Evolutionary conservation across 2,888 invertebrate genomes (phyloP).

Genomic region (Troides helena): DNA sequence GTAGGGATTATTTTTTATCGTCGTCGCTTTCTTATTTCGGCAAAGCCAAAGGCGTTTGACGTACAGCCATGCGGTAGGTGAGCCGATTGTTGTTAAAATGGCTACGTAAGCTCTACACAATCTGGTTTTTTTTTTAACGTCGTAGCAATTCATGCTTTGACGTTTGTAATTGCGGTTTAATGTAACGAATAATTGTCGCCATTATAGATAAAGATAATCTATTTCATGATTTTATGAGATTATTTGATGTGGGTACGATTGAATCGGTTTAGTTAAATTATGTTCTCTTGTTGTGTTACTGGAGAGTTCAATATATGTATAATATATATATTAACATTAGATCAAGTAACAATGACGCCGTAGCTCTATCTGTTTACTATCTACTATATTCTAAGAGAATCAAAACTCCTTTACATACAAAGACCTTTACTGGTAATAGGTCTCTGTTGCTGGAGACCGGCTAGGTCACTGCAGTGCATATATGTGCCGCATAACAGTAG

Average conservation of each 20-base stretch:
- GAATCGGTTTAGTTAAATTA: constrained; percentile 18
- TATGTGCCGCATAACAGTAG: no score
- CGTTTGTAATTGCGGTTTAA: constrained; percentile 40
- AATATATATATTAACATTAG: no score
- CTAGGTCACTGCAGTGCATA: no score
- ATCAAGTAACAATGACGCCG: no score
- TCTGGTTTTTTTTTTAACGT: constrained; percentile 37
- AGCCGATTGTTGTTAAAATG: constrained; percentile 27
- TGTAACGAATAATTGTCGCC: constrained; percentile 42
- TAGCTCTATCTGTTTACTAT: no score
- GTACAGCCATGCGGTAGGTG: constrained; percentile 36
- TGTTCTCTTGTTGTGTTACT: constrained; percentile 1
- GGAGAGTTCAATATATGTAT: background rate
- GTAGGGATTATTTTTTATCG: constrained; percentile 41
- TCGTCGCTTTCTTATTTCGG: constrained; percentile 51
- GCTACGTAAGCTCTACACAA: constrained; percentile 29
- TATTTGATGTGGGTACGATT: background rate
- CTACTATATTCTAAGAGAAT: no score
- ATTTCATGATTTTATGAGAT: constrained; percentile 7
- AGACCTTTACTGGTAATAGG: no score
- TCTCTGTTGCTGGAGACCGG: no score
- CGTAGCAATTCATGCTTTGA: constrained; percentile 37
- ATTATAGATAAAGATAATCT: constrained; percentile 3
- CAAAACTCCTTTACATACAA: no score
- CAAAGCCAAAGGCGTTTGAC: constrained; percentile 36